Conservation (phyloP, 2,797 vertebrate genomes). For the Poecilia wingei region DNA sequence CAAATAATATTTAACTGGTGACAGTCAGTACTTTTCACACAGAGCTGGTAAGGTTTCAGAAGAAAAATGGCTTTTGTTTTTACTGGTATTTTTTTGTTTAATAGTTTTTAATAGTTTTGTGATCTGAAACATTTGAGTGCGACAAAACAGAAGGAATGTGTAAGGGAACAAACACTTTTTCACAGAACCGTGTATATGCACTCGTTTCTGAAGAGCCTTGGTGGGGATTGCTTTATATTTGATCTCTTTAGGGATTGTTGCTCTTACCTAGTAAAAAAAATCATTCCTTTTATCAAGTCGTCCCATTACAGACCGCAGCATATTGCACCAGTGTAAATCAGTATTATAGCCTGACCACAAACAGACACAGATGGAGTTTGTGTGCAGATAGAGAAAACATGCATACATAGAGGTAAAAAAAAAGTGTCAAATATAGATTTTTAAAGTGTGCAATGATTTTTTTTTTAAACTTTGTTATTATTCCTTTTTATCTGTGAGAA, state of each 20-base stretch:
- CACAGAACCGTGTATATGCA: background rate
- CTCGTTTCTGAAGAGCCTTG: conserved; percentile 3
- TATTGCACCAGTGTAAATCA: conserved; percentile 49
- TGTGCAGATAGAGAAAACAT: background rate
- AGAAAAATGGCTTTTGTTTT: background rate
- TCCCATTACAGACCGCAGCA: conserved; percentile 32
- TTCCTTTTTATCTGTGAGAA: background rate
- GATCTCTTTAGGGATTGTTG: conserved; percentile 39
- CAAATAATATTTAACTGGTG: background rate
- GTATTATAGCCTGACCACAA: conserved; percentile 24
- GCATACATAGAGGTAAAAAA: background rate
- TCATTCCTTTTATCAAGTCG: conserved; percentile 35
- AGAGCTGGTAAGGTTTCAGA: background rate
- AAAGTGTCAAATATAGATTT: background rate
- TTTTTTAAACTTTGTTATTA: background rate
- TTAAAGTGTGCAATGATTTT: background rate
- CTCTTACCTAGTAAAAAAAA: conserved; percentile 29
- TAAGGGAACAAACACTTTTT: background rate
- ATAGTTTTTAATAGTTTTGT: background rate
- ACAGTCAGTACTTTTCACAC: background rate
- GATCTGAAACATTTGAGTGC: background rate
- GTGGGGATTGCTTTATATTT: conserved; percentile 34
- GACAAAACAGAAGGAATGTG: background rate
- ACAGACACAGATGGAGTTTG: conserved; percentile 13
- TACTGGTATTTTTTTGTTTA: background rate